Evolutionary conservation across 2,113 vertebrate genomes (phyloP).

Genomic region (Suncus etruscus): DNA sequence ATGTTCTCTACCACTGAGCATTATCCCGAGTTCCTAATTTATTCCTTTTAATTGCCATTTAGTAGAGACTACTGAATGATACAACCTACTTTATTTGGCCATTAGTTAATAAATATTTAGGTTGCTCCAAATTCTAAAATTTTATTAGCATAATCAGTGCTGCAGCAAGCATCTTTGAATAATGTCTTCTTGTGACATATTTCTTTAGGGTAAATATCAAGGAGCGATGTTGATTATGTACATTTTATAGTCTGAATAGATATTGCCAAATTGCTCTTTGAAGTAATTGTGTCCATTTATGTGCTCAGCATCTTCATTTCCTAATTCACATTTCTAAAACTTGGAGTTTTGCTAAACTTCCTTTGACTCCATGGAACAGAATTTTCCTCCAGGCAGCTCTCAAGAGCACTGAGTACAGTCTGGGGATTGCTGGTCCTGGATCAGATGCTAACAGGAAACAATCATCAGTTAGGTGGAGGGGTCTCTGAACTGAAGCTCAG

Average conservation of each 20-base stretch:
- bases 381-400: too few species aligned
- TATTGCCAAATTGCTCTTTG: not conserved
- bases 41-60: not conserved
- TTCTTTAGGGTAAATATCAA: slow-evolving; percentile 36
- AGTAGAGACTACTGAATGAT: not conserved
- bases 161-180: not conserved
- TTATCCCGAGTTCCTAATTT: not conserved
- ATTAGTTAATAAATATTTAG: not conserved
- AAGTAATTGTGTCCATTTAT: not conserved
- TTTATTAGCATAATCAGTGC: slow-evolving; percentile 10
- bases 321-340: not conserved
- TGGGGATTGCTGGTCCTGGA: not conserved
- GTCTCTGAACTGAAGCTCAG: not conserved
- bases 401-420: too few species aligned
- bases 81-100: not conserved
- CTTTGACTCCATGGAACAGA: not conserved
- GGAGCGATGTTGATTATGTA: not conserved
- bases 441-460: not conserved
- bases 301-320: not conserved
- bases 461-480: not conserved
- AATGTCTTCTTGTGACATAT: slow-evolving; percentile 20
- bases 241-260: slow-evolving; percentile 10
- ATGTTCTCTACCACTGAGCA: too few species aligned
- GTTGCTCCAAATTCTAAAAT: not conserved
- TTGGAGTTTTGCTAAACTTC: not conserved